Evolutionary conservation across 2,113 vertebrate species (phyloP).

Genomic region (Rattus rattus): DNA sequence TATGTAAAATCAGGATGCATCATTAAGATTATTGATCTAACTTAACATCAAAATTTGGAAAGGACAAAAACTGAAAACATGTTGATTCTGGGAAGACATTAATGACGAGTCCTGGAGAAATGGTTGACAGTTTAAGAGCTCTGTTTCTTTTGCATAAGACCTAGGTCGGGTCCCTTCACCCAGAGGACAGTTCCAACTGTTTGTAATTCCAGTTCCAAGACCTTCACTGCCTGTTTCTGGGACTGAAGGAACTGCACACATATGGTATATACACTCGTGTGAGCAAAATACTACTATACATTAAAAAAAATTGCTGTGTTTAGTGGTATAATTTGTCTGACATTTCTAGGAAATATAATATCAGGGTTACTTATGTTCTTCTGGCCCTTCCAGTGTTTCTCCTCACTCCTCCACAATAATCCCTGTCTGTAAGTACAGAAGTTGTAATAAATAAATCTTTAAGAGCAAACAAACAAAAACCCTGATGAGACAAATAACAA

Average conservation of each 20-base stretch:
- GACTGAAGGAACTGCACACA: no score
- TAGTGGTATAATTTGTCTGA: neutral
- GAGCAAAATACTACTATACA: neutral
- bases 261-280: neutral
- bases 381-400: neutral
- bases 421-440: neutral
- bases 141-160: neutral
- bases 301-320: neutral
- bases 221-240: neutral
- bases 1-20: neutral
- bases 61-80: neutral
- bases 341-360: neutral
- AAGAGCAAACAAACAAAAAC: neutral
- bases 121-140: neutral
- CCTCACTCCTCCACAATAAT: neutral
- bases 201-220: neutral
- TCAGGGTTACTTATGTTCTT: neutral
- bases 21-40: neutral
- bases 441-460: neutral
- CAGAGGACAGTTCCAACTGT: neutral
- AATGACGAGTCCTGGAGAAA: neutral
- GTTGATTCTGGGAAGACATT: neutral
- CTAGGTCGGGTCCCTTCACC: no score
- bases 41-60: neutral
- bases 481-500: neutral